Evolutionary conservation across 2,113 vertebrate genomes (phyloP).

Genomic region (Scophthalmus maximus): DNA sequence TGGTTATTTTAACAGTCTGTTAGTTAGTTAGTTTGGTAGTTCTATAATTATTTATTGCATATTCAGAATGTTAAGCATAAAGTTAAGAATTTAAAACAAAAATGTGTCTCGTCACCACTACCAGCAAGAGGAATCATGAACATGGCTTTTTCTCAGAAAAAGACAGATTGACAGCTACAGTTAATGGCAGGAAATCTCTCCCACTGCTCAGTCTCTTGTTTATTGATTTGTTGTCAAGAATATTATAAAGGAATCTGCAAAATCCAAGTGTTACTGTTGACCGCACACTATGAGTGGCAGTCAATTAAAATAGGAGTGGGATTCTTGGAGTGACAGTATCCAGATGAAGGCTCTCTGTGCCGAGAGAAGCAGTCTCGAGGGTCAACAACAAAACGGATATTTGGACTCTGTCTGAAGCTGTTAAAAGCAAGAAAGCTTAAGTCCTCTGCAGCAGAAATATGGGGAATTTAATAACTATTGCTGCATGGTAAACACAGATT

Average conservation of each 20-base stretch:
- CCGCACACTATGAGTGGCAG: slow-evolving; percentile 75
- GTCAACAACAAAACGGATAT: slow-evolving; percentile 39
- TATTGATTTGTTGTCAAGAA: slow-evolving; percentile 81
- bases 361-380: slow-evolving; percentile 57
- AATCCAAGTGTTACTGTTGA: slow-evolving; percentile 66
- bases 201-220: slow-evolving; percentile 65
- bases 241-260: slow-evolving; percentile 71
- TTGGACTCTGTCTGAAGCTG: slow-evolving; percentile 33
- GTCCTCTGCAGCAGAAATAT: slow-evolving; percentile 26
- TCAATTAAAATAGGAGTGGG: slow-evolving; percentile 74
- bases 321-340: slow-evolving; percentile 65
- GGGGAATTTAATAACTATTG: not conserved
- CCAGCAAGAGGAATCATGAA: slow-evolving; percentile 26
- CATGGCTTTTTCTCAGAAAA: slow-evolving; percentile 32
- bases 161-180: slow-evolving; percentile 69
- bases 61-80: slow-evolving; percentile 7
- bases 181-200: slow-evolving; percentile 78
- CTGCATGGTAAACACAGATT: slow-evolving; percentile 1
- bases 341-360: slow-evolving; percentile 62
- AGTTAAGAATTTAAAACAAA: not conserved
- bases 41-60: slow-evolving; percentile 7
- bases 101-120: slow-evolving; percentile 11
- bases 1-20: slow-evolving; percentile 2
- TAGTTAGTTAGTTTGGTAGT: too few relatives aligned
- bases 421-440: slow-evolving; percentile 29